phyloP scores from a whole-genome alignment of 2,113 vertebrate species.

The Phrynosoma blainvillii region DNA sequence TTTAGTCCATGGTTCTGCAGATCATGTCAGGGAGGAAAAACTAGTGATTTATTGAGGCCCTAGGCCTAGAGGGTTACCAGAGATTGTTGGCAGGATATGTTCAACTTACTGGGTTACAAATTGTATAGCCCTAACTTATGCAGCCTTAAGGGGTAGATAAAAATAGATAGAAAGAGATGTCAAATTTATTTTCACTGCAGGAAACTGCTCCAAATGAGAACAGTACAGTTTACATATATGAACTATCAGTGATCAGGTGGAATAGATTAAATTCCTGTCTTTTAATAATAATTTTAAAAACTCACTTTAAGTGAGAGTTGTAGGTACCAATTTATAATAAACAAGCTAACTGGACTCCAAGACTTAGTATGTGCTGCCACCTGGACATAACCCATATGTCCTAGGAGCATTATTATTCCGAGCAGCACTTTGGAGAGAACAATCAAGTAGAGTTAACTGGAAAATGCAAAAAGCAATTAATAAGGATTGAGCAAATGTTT shows the following conservation, averaged over 20 bases:
- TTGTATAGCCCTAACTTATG: not conserved
- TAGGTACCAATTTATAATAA: slow-evolving; percentile 18
- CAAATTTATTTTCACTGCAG: not conserved
- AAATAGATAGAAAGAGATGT: not conserved
- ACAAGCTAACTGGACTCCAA: slow-evolving; percentile 29
- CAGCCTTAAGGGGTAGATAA: not conserved
- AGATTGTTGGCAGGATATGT: not conserved
- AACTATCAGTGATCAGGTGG: not conserved
- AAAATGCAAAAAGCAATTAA: slow-evolving; percentile 70
- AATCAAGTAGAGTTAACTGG: slow-evolving; percentile 27
- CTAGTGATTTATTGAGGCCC: not conserved
- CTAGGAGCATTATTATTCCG: slow-evolving; percentile 42
- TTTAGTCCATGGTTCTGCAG: not conserved
- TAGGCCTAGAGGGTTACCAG: no score
- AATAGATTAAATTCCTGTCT: slow-evolving; percentile 32
- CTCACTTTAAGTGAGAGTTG: not conserved
- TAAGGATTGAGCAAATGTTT: slow-evolving; percentile 60
- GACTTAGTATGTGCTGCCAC: slow-evolving; percentile 7
- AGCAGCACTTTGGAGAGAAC: slow-evolving; percentile 22
- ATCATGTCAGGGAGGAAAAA: not conserved
- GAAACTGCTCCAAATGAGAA: not conserved
- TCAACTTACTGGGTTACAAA: not conserved
- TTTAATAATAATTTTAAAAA: slow-evolving; percentile 30
- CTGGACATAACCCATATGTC: slow-evolving; percentile 39
- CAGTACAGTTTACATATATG: not conserved